phyloP scores from a whole-genome alignment of 2,888 invertebrate genomes.

The Chaitophorus viminalis region DNA sequence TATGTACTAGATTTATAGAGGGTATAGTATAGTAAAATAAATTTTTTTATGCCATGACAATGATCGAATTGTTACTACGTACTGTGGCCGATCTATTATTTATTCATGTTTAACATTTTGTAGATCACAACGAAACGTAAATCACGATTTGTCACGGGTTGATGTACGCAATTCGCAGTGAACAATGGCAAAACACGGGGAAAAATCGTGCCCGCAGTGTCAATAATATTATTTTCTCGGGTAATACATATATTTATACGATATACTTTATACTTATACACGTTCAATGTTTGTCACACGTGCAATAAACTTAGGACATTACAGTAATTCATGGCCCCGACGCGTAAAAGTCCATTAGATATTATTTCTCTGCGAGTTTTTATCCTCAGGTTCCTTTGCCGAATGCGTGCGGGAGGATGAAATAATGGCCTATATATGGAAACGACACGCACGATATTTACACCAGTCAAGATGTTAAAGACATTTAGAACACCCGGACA shows the following conservation, averaged over 20 bases:
- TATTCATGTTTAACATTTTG: neutral
- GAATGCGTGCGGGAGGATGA: neutral
- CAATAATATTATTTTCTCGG: constrained; percentile 10
- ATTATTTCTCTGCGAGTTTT: constrained; percentile 15
- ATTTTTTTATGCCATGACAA: neutral
- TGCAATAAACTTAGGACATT: constrained; percentile 52
- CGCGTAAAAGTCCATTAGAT: constrained; percentile 45
- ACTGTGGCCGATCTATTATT: neutral
- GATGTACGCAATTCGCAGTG: neutral
- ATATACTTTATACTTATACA: constrained; percentile 8
- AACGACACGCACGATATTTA: constrained; percentile 26
- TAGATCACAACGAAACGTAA: neutral
- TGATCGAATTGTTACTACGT: too few species aligned
- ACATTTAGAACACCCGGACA: constrained; percentile 52
- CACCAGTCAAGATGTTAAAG: constrained; percentile 41
- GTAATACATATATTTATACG: neutral
- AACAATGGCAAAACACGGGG: neutral
- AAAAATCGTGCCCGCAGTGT: neutral
- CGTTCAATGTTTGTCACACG: constrained; percentile 48
- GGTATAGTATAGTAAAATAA: neutral
- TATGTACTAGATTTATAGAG: too few species aligned
- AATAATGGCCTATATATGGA: constrained; percentile 34
- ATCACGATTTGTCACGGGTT: neutral
- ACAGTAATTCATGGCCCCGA: constrained; percentile 25
- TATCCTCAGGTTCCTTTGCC: constrained; percentile 28